These are phyloP conservation scores for Sturnus vulgaris DNA, from an alignment of 2,113 vertebrate genomes.

Conservation along the genomic window DNA sequence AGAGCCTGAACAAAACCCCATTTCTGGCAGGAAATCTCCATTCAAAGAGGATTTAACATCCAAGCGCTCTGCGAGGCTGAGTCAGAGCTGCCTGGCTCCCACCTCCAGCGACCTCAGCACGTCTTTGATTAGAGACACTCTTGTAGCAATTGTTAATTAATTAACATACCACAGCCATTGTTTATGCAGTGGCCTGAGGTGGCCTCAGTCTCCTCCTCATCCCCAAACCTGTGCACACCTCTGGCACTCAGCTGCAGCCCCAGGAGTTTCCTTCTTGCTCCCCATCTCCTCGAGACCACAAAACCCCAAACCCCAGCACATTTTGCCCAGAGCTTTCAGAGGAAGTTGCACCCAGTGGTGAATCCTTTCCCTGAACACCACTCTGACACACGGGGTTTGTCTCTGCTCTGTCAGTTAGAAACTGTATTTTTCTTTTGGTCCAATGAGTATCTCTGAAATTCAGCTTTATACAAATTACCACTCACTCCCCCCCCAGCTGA, in stretches of 20 bases:
- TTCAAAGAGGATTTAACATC: neutral
- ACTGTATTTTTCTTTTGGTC: neutral
- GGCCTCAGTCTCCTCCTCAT: neutral
- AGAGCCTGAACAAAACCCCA: neutral
- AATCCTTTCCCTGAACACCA: neutral
- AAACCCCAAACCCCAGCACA: neutral
- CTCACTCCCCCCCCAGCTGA: neutral
- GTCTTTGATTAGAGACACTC: neutral
- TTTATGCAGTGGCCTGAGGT: neutral
- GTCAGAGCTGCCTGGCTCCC: neutral
- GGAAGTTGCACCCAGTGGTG: neutral
- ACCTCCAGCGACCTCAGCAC: neutral
- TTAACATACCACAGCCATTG: neutral
- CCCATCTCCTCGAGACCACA: neutral
- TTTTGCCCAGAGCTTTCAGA: neutral
- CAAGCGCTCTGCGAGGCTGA: neutral
- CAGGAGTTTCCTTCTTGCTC: neutral
- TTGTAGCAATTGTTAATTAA: neutral
- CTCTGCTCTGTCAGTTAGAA: neutral
- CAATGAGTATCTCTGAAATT: neutral
- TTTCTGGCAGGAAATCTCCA: neutral
- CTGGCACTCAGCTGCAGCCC: neutral
- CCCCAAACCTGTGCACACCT: neutral
- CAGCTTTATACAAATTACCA: neutral
- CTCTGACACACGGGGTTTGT: too few relatives aligned